Conservation (phyloP, 2,113 vertebrate genomes). For the Mormoops blainvillei region DNA sequence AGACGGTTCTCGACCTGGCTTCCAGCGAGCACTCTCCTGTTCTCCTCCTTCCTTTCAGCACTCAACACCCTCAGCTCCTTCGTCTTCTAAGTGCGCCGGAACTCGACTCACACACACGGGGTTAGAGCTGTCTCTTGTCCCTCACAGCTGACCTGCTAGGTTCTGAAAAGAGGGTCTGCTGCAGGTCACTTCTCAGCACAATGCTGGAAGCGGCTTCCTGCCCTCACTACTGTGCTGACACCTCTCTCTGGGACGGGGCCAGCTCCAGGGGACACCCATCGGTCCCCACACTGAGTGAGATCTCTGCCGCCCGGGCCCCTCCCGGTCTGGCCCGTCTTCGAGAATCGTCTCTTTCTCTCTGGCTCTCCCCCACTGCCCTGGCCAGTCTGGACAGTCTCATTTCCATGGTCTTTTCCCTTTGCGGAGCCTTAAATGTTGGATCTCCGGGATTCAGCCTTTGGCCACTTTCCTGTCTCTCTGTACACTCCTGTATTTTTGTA, state of each 20-base stretch:
- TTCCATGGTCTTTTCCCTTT: not conserved
- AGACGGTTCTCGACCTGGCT: not conserved
- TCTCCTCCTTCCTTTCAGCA: not conserved
- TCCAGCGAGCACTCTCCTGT: not conserved
- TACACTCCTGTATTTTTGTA: too few relatives aligned
- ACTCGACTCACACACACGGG: accelerated
- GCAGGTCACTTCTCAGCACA: not conserved
- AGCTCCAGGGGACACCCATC: accelerated
- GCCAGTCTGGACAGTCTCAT: not conserved
- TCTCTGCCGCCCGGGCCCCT: not conserved
- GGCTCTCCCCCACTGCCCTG: not conserved
- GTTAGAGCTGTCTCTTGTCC: not conserved
- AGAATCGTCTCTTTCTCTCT: not conserved
- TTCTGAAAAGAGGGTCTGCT: not conserved
- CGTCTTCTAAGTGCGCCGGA: not conserved
- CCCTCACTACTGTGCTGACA: not conserved
- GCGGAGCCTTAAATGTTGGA: not conserved
- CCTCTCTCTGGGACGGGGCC: not conserved
- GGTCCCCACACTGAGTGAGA: not conserved
- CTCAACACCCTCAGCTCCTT: too few relatives aligned
- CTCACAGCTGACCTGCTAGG: not conserved
- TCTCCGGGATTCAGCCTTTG: not conserved
- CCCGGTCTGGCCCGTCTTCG: accelerated
- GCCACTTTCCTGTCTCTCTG: not conserved
- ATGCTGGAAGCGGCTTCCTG: not conserved